Evolutionary conservation across 1,140 invertebrate species (phyloP), one percentile per base, ranked within the genome.

Genomic region (Drosophila auraria): DNA sequence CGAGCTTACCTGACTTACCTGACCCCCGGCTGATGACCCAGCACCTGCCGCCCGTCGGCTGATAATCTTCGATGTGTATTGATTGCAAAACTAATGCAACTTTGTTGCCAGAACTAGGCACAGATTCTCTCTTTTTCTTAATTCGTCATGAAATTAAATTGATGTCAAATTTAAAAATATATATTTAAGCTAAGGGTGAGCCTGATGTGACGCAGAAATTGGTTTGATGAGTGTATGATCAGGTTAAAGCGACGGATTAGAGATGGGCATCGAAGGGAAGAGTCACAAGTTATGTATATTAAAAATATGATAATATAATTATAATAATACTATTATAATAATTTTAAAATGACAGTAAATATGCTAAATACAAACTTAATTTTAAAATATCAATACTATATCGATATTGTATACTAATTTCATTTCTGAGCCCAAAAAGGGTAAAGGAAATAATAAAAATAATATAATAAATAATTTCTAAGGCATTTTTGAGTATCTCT

Each of bases 41-140:
- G 65, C 61, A 66, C 65, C 54, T 73, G 20, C 20, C 20, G 20
- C 20, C 20, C 20, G 20, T 20, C 20, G 20, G 20, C 20, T 20
- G 57, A 73, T 61, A 42, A 44, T 73, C 50, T 74, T 30, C 50
- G 51, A 36, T 73, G 54, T 74, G 57, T 60, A 51, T 33, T 63
- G 61, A 64, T 64, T 70, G 47, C 54, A 40, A 57, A 57, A 57
- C 54, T 40, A 57, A 25, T 11, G 54, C 58, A 63, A 66, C 63
- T 23, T 66, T 66, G 58, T 65, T n/a, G 63, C 33, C 2, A 7
- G 20, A 11, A 6, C 6, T 6, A 12, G 9, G 5, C 27, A 7
- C 2, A 17, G 3, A 17, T 12, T 17, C 5, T 40, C 0, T 40
- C 33, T 56, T 56, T 15, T 9, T 57, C 20, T 3, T 9, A 40